Base-by-base conservation (phyloP, 2,888 invertebrate species). In the Hirtodrosophila alboralis region DNA sequence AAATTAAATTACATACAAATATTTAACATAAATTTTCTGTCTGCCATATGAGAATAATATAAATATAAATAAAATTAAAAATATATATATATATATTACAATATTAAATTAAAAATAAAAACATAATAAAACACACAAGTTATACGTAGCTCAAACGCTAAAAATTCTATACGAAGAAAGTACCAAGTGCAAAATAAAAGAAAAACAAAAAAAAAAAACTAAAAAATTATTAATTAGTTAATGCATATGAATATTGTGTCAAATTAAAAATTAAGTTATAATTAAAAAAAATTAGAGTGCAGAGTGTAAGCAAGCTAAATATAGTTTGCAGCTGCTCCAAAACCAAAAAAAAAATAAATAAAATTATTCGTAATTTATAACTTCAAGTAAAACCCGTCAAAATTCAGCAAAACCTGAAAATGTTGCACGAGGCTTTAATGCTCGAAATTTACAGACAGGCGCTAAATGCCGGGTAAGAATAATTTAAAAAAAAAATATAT, bases 371-470 rank as follows among this genome's bases (percentile, higher is more conserved):
- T n/a, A n/a, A n/a, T n/a, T n/a, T n/a, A n/a, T n/a, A n/a, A n/a
- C n/a, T n/a, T n/a, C n/a, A n/a, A n/a, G n/a, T 21, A 10, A 34
- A 34, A 49, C 13, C 56, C 79, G 41, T 76, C 84, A 86, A 86
- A 84, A 88, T 80, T 80, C 87, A 86, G 45, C 84, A 87, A 85
- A 87, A 87, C 48, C 69, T 83, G 23, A 88, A 89, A 83, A 89
- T 89, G 89, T 84, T 89, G 75, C 89, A 89, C 86, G 89, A 89
- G 86, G 89, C 89, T 58, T 66, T 89, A 73, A 90, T 89, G 89
- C 84, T 89, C 62, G 89, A 89, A 75, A 90, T 89, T 73, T 89
- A 89, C 88, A 89, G 89, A 84, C 89, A 89, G 86, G 89, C 89
- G 75, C 78, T 89, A 26, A 89, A 89, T 79, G 89, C 89, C 76